These are phyloP conservation scores for Dascyllus trimaculatus DNA, from an alignment of 2,113 vertebrate genomes.

Conservation along the genomic window DNA sequence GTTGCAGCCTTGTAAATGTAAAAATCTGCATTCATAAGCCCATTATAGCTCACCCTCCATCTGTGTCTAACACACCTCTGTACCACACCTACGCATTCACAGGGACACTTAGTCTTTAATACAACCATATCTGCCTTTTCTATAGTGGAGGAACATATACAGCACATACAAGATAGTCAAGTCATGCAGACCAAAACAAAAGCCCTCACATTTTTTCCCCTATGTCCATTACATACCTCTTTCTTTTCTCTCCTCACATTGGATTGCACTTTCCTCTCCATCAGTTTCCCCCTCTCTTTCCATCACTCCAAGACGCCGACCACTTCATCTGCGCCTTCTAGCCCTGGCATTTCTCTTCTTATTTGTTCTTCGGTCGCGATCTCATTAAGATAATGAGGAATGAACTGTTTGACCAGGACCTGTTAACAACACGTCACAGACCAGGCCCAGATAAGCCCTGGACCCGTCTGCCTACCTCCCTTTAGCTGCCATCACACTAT, in stretches of 20 bases:
- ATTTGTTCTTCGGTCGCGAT: slow-evolving; percentile 68
- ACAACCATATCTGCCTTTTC: not conserved
- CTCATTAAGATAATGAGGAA: slow-evolving; percentile 79
- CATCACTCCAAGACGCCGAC: slow-evolving; percentile 21
- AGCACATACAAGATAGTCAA: not conserved
- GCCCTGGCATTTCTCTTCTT: slow-evolving; percentile 41
- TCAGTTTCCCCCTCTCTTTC: slow-evolving; percentile 35
- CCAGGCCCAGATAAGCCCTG: slow-evolving; percentile 55
- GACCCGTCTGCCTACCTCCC: slow-evolving; percentile 36
- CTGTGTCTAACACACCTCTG: slow-evolving; percentile 12
- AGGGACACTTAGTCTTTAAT: slow-evolving; percentile 1
- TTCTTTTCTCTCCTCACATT: slow-evolving; percentile 4
- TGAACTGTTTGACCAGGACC: slow-evolving; percentile 69
- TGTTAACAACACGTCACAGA: slow-evolving; percentile 63
- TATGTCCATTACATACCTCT: slow-evolving; percentile 2
- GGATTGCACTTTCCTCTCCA: slow-evolving; percentile 25
- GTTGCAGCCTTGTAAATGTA: not conserved
- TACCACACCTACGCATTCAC: not conserved
- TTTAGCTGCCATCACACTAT: slow-evolving; percentile 12
- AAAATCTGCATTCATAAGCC: not conserved
- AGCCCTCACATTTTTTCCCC: not conserved
- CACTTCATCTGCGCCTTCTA: slow-evolving; percentile 48
- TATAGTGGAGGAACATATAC: not conserved
- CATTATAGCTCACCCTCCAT: slow-evolving; percentile 21
- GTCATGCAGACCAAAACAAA: not conserved